A percentile compares a stretch with the other conserved stretches of the same genome.
Conservation (phyloP, 2,113 vertebrate genomes). For the Rynchops niger region DNA sequence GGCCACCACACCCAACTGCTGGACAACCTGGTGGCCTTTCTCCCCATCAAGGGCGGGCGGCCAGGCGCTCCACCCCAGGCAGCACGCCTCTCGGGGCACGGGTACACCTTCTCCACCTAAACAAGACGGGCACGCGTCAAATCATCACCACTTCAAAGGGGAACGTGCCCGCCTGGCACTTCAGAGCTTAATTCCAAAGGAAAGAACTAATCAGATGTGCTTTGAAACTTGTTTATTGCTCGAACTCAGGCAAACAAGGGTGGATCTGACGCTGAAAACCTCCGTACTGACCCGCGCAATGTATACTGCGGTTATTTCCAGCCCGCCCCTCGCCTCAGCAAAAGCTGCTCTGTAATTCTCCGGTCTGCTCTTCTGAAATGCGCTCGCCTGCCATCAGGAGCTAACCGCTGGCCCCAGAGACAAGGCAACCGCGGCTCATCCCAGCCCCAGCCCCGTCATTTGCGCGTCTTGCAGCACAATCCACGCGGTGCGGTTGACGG, state of each 20-base stretch:
- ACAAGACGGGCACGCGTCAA: neutral
- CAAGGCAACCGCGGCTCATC: neutral
- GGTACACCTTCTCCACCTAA: neutral
- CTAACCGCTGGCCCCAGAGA: neutral
- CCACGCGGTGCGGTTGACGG: neutral
- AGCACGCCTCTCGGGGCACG: fast-evolving
- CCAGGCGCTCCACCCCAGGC: fast-evolving
- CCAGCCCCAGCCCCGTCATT: conserved; percentile 3
- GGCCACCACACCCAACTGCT: neutral
- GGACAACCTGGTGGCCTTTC: neutral
- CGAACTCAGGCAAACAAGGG: neutral
- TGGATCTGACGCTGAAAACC: neutral
- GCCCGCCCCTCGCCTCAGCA: neutral
- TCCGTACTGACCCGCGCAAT: neutral
- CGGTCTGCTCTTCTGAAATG: neutral
- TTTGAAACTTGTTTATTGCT: neutral
- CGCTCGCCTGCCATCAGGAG: neutral
- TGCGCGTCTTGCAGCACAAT: neutral
- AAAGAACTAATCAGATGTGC: neutral
- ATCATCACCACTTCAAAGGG: neutral
- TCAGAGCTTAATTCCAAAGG: neutral
- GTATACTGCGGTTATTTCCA: neutral
- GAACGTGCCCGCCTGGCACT: neutral
- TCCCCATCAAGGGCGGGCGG: neutral
- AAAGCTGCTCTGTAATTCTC: neutral